Percentiles rank a stretch among this genome's conserved stretches.
Evolutionary conservation across 2,797 vertebrate genomes (phyloP).

Genomic region (Hyperoplus immaculatus): DNA sequence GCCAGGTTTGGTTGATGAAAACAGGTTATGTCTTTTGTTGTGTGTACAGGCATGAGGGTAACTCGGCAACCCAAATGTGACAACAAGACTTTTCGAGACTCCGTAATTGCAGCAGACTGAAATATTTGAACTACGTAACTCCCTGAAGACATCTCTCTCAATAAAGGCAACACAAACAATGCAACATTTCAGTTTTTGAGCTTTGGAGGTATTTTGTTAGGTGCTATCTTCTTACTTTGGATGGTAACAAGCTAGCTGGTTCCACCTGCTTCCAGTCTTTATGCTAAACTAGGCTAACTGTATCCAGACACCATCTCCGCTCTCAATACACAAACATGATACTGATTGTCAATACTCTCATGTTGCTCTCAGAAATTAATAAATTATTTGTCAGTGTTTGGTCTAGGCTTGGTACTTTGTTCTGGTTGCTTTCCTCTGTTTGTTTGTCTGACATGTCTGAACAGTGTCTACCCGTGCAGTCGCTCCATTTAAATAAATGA

Average conservation of each 20-base stretch:
- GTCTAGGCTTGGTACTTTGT: neutral
- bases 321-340: neutral
- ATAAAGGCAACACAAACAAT: no score
- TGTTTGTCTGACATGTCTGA: slow-evolving; percentile 2
- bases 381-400: neutral
- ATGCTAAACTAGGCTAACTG: neutral
- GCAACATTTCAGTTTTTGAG: neutral
- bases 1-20: no score
- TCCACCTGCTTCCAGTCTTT: neutral
- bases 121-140: neutral
- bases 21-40: no score
- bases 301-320: neutral
- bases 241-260: neutral
- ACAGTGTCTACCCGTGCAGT: slow-evolving; percentile 30
- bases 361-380: neutral
- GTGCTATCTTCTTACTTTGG: no score
- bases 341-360: neutral
- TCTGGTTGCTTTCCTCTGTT: neutral
- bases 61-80: no score
- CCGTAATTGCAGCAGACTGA: no score
- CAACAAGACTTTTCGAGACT: no score
- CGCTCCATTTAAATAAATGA: slow-evolving; percentile 46
- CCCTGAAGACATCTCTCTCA: no score
- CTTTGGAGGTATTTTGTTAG: neutral
- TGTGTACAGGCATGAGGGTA: no score